phyloP scores from a whole-genome alignment of 2,113 vertebrate genomes.

The Percopsis transmontana region DNA sequence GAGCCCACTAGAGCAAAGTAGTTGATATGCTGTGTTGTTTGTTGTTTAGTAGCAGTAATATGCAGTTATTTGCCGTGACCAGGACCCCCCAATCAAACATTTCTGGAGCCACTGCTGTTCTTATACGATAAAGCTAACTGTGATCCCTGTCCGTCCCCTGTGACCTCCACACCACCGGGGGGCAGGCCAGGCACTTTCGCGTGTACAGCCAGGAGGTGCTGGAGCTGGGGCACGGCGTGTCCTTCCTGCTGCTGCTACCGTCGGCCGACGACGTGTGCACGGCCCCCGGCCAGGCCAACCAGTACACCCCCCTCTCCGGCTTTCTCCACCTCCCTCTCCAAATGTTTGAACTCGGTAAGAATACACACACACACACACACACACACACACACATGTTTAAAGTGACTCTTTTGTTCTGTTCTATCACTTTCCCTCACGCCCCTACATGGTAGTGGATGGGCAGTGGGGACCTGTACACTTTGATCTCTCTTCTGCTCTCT shows the following conservation, averaged over 20 bases:
- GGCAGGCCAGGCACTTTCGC: slow-evolving; percentile 93
- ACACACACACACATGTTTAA: neutral
- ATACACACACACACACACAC: neutral
- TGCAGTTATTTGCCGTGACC: too few species aligned
- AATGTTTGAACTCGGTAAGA: slow-evolving; percentile 93
- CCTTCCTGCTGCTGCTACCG: slow-evolving; percentile 97
- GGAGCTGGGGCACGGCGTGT: slow-evolving; percentile 95
- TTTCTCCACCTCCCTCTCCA: slow-evolving; percentile 99
- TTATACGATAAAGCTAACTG: too few species aligned
- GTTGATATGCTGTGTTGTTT: too few species aligned
- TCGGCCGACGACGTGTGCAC: slow-evolving; percentile 95
- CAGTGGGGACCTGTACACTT: too few species aligned
- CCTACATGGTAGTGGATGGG: too few species aligned
- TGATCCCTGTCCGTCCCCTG: slow-evolving; percentile 69
- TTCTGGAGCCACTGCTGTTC: too few species aligned
- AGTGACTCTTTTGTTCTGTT: neutral
- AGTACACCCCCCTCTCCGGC: slow-evolving; percentile 90
- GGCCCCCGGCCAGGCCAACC: slow-evolving; percentile 97
- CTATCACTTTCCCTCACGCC: neutral
- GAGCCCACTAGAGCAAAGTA: too few species aligned
- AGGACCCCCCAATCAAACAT: too few species aligned
- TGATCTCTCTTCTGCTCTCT: neutral
- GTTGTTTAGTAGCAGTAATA: too few species aligned
- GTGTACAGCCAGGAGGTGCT: slow-evolving; percentile 98
- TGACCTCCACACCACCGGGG: neutral